These are phyloP conservation scores for Rhadina sibilatrix DNA, from an alignment of 2,113 vertebrate genomes.

Conservation along the genomic window DNA sequence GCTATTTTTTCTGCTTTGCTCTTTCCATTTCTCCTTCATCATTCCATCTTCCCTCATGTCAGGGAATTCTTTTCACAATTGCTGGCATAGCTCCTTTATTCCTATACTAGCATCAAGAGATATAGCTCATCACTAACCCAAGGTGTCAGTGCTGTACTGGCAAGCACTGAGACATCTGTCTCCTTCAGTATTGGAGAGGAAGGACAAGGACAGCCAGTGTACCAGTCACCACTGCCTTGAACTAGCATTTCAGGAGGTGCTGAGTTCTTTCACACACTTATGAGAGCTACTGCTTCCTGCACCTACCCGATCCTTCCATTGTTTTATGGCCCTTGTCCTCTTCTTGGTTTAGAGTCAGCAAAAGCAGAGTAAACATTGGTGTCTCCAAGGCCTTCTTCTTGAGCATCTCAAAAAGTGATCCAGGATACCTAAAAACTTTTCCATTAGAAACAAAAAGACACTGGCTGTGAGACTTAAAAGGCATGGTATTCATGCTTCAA, in stretches of 20 bases:
- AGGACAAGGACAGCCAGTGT: not conserved
- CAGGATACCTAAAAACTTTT: not conserved
- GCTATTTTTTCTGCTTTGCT: not conserved
- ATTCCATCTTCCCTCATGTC: not conserved
- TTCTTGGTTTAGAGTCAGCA: not conserved
- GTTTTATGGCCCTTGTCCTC: not conserved
- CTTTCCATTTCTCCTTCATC: not conserved
- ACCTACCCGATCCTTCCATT: not conserved
- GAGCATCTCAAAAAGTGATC: not conserved
- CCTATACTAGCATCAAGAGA: not conserved
- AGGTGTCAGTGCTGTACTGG: not conserved
- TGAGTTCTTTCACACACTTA: not conserved
- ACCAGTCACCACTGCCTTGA: not conserved
- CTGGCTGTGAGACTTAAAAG: not conserved
- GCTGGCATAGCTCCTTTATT: not conserved
- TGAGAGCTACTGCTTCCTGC: fast-evolving
- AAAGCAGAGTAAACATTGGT: not conserved
- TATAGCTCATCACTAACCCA: not conserved
- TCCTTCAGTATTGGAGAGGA: not conserved
- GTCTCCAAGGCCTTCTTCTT: not conserved
- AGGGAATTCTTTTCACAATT: not conserved
- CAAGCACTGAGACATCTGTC: not conserved
- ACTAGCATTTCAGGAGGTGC: not conserved
- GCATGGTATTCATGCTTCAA: not conserved
- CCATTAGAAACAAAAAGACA: not conserved